Conservation (phyloP, 2,888 invertebrate species). For the Oscheius sp. region DNA sequence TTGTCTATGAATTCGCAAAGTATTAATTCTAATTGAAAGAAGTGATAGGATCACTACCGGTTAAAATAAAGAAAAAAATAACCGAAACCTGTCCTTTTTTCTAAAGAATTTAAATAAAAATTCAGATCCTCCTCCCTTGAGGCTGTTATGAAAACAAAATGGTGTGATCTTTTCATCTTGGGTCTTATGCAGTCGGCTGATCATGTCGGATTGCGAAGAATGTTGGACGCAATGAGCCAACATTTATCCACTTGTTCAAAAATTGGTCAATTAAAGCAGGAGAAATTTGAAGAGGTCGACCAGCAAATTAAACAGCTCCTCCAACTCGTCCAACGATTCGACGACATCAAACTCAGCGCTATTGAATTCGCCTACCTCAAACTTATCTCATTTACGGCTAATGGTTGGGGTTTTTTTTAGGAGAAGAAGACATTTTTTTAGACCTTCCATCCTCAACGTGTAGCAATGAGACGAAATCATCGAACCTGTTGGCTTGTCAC, state of each 20-base stretch:
- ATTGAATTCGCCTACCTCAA: conserved; percentile 69
- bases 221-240: conserved; percentile 83
- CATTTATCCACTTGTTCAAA: conserved; percentile 78
- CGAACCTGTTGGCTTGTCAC: conserved; percentile 78
- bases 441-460: conserved; percentile 75
- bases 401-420: conserved; percentile 42
- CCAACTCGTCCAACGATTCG: conserved; percentile 40
- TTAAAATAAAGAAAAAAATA: too few species aligned
- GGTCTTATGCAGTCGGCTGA: conserved; percentile 87
- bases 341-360: conserved; percentile 49
- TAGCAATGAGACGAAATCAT: conserved; percentile 75
- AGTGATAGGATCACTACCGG: too few species aligned
- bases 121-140: conserved; percentile 81
- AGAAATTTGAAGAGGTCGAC: conserved; percentile 54
- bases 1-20: too few species aligned
- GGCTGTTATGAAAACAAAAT: conserved; percentile 84
- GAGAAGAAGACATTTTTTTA: conserved; percentile 32
- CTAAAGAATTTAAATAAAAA: too few species aligned
- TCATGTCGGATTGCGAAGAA: conserved; percentile 75
- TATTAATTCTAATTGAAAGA: too few species aligned
- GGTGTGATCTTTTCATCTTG: conserved; percentile 90
- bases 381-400: conserved; percentile 66
- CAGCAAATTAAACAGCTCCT: conserved; percentile 44
- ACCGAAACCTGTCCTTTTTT: too few species aligned
- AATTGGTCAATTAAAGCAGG: conserved; percentile 68